phyloP scores from a whole-genome alignment of 2,888 invertebrate genomes.

The Drosophila recens region DNA sequence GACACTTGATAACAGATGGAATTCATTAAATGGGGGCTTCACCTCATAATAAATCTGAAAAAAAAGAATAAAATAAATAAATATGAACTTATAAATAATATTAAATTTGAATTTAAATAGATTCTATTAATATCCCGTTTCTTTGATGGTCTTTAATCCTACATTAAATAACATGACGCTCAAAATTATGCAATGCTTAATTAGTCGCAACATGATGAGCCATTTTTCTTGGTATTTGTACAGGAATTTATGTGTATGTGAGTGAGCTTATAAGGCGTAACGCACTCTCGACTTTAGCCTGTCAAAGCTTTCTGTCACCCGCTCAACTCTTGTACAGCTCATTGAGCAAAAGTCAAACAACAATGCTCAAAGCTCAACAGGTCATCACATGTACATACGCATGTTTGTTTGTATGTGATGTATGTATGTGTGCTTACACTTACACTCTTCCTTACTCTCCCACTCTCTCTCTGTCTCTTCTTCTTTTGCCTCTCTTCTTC shows the following conservation, averaged over 20 bases:
- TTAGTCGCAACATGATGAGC: slow-evolving; percentile 36
- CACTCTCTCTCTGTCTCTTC: background rate
- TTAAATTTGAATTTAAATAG: background rate
- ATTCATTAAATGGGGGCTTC: background rate
- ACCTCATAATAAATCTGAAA: background rate
- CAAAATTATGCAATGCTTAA: slow-evolving; percentile 60
- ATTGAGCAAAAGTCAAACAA: slow-evolving; percentile 31
- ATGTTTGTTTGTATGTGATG: slow-evolving; percentile 9
- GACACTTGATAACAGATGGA: slow-evolving; percentile 6
- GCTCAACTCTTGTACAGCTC: slow-evolving; percentile 26
- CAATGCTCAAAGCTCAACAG: slow-evolving; percentile 49
- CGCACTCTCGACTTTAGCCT: slow-evolving; percentile 31
- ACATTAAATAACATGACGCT: slow-evolving; percentile 43
- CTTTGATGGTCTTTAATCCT: background rate
- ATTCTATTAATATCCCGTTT: background rate
- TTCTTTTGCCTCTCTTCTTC: slow-evolving; percentile 7
- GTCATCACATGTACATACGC: slow-evolving; percentile 34
- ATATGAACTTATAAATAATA: background rate
- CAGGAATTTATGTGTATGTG: background rate
- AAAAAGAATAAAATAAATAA: background rate
- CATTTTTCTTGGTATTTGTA: slow-evolving; percentile 5
- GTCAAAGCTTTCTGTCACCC: slow-evolving; percentile 22
- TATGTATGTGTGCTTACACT: slow-evolving; percentile 29
- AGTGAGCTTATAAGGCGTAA: slow-evolving; percentile 38
- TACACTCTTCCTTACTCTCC: background rate